A percentile compares a stretch with the other conserved stretches of the same genome.
phyloP scores from a whole-genome alignment of 2,888 invertebrate species.

The Trimorus sp. region DNA sequence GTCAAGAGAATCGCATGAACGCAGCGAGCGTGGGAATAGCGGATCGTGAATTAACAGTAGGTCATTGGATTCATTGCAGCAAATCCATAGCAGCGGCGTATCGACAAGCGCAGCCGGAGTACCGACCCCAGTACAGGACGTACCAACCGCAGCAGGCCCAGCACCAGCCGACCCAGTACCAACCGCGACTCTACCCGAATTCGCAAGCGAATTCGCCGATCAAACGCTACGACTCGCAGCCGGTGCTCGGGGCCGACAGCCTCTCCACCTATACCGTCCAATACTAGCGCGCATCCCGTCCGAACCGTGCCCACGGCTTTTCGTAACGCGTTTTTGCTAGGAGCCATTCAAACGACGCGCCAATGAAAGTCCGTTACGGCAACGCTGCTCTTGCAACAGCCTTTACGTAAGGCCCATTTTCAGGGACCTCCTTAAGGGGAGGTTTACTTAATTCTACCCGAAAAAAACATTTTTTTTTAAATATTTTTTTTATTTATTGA shows the following conservation, averaged over 20 bases:
- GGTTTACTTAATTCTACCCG: too few species aligned
- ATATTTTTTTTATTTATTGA: too few species aligned
- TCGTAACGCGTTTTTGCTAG: too few species aligned
- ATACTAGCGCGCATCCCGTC: conserved; percentile 83
- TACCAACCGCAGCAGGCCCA: conserved; percentile 74
- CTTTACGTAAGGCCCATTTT: too few species aligned
- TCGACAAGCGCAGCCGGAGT: conserved; percentile 73
- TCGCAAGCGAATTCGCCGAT: conserved; percentile 66
- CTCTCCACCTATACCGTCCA: conserved; percentile 89
- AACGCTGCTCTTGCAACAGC: too few species aligned
- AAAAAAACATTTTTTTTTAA: too few species aligned
- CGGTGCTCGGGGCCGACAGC: conserved; percentile 87
- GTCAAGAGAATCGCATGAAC: conserved; percentile 75
- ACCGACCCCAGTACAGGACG: conserved; percentile 78
- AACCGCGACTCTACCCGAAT: conserved; percentile 58
- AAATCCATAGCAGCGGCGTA: conserved; percentile 68
- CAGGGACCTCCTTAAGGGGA: too few species aligned
- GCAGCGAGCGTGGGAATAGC: conserved; percentile 67
- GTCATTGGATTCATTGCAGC: conserved; percentile 67
- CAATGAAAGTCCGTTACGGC: too few species aligned
- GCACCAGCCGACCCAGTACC: conserved; percentile 70
- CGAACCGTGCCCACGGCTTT: too few species aligned
- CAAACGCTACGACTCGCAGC: conserved; percentile 83
- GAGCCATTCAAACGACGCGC: too few species aligned
- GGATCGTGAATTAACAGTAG: conserved; percentile 68